Conservation (phyloP, 2,113 vertebrate genomes). For the Mungos mungo region DNA sequence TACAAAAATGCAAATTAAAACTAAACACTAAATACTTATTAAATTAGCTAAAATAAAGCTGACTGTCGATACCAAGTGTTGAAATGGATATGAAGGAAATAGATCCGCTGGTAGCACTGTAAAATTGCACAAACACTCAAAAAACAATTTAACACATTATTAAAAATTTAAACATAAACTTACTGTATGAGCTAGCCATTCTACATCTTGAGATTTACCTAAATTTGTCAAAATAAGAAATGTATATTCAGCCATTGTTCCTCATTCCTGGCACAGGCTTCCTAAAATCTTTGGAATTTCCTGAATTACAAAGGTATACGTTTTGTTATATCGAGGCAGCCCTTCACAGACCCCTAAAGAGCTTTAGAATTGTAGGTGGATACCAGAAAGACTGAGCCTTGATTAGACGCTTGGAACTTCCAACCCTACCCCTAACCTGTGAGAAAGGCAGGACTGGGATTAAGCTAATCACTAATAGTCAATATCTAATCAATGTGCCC, state of each 20-base stretch:
- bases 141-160: neutral
- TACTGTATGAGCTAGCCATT: neutral
- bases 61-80: neutral
- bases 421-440: neutral
- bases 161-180: neutral
- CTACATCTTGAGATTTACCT: neutral
- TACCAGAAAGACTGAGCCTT: neutral
- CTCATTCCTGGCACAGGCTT: neutral
- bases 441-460: neutral
- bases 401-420: neutral
- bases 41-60: neutral
- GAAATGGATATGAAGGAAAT: neutral
- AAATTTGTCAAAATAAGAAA: neutral
- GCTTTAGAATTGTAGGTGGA: neutral
- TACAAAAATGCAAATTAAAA: neutral
- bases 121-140: neutral
- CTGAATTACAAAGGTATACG: neutral
- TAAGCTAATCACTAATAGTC: neutral
- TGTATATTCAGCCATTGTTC: too few relatives aligned
- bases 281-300: neutral
- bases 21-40: neutral
- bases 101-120: neutral
- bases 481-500: neutral
- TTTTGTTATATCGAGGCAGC: neutral
- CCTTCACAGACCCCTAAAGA: neutral